Evolutionary conservation across 2,113 vertebrate species (phyloP).

Genomic region (Tonatia bakeri): DNA sequence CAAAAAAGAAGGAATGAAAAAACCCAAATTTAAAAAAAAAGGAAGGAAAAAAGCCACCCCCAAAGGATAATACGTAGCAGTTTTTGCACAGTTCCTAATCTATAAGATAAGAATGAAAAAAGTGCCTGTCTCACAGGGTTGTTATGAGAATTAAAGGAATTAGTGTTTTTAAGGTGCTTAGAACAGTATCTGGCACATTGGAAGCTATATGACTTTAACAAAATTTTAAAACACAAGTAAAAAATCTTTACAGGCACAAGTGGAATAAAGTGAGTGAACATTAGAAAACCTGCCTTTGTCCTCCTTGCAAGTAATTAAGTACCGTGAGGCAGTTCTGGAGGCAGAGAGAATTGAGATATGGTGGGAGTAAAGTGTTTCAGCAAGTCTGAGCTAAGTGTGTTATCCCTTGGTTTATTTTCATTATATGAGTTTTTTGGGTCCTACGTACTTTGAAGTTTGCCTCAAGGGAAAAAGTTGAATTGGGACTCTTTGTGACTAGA

Average conservation of each 20-base stretch:
- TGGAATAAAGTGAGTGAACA: background rate
- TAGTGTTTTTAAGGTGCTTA: background rate
- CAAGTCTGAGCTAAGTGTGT: conserved; percentile 33
- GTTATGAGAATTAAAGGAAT: background rate
- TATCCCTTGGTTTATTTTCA: conserved; percentile 61
- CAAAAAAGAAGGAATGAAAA: background rate
- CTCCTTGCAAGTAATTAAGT: background rate
- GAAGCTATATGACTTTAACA: background rate
- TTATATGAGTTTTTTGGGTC: conserved; percentile 65
- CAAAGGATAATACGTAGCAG: background rate
- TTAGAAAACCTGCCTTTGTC: background rate
- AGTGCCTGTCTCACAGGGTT: background rate
- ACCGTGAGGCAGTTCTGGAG: background rate
- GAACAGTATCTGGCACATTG: background rate
- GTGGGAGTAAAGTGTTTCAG: conserved; percentile 25
- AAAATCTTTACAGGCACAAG: background rate
- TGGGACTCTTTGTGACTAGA: conserved; percentile 72
- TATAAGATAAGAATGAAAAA: background rate
- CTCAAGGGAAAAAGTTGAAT: conserved; percentile 71
- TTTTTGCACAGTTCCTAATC: background rate
- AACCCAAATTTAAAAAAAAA: background rate
- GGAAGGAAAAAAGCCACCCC: background rate
- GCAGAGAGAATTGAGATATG: background rate
- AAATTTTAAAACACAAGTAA: background rate
- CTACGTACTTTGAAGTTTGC: conserved; percentile 72